Evolutionary conservation across 2,888 invertebrate genomes (phyloP), one percentile per base, ranked within the genome.

Genomic region (Callyntrura sp.): DNA sequence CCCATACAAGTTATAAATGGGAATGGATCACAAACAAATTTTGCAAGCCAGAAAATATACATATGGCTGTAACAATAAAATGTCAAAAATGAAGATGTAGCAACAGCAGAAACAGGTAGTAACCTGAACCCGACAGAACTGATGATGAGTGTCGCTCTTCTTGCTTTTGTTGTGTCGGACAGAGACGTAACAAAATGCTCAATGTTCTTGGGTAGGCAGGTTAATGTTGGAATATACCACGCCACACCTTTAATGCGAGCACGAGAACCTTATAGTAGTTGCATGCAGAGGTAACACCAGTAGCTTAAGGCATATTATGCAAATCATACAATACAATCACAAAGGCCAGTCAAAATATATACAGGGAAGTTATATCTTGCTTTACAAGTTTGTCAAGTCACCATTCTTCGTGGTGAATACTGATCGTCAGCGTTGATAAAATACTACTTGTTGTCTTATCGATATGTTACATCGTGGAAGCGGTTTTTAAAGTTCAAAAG

Each of bases 301-400:
- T 43, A 70, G 70, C 70, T 68, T 35, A 14, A 35, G 43, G 9
- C 17, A 43, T 43, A 70, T 17, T 20, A 9, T n/a, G n/a, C n/a
- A 17, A 70, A 35, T 35, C n/a, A 35, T 43, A 35, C 12, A 14
- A 17, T 20, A n/a, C n/a, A n/a, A n/a, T n/a, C n/a, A n/a, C n/a
- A n/a, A n/a, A n/a, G n/a, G 17, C 4, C 70, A 70, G 65, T 23
- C 12, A 65, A 3, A 70, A 70, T 43, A 20, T 23, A 60, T 14
- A 43, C 6, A 14, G 43, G 11, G 11, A 14, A 35, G 35, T 28
- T 17, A 17, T 70, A 35, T n/a, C n/a, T n/a, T n/a, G n/a, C n/a
- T 70, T 70, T 43, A 70, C 28, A 28, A n/a, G 17, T 68, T 70
- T 70, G 70, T 70, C 70, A 70, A 70, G 70, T 65, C 65, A 70